phyloP scores from a whole-genome alignment of 2,888 invertebrate genomes.

The Sthenelais limicola region DNA sequence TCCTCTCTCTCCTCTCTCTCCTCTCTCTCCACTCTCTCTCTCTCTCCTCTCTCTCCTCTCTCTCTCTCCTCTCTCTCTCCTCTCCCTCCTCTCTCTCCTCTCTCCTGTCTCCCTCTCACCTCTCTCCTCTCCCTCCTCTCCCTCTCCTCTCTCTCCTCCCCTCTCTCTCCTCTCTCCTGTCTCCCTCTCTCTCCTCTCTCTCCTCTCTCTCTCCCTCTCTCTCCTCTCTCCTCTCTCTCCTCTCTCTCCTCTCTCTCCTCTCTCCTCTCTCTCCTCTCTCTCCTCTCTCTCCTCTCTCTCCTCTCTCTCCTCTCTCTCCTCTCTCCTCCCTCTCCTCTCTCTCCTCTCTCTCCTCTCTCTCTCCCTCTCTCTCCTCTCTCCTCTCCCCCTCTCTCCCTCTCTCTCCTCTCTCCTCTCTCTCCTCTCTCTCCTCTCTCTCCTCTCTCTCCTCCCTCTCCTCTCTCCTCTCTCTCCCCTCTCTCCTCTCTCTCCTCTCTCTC shows the following conservation, averaged over 20 bases:
- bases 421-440: no score
- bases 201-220: not conserved
- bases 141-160: not conserved
- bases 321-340: not conserved
- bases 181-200: not conserved
- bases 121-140: not conserved
- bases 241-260: conserved; percentile 1
- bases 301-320: not conserved
- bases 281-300: not conserved
- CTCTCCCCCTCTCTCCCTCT: no score
- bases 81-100: not conserved
- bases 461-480: no score
- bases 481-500: no score
- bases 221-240: not conserved
- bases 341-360: no score
- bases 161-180: not conserved
- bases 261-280: not conserved
- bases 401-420: no score
- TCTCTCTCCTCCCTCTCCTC: no score
- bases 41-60: not conserved
- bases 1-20: not conserved
- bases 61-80: not conserved
- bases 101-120: not conserved
- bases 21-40: not conserved
- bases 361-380: no score